Percentiles rank a stretch among this genome's conserved stretches.
Evolutionary conservation across 2,888 invertebrate species (phyloP).

Genomic region (Nomada ruficornis): DNA sequence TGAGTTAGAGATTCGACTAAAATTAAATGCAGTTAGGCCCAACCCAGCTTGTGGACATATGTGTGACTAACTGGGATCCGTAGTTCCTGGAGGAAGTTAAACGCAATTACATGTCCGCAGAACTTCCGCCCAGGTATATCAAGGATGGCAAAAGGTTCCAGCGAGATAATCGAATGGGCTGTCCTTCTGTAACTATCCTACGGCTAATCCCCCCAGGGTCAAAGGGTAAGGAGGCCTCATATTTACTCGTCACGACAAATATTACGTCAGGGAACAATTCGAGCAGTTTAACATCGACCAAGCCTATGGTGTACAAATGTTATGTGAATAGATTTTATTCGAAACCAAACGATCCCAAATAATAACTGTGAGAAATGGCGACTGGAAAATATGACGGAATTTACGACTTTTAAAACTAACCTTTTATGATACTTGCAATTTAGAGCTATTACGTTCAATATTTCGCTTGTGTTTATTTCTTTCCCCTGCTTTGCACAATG

Average conservation of each 20-base stretch:
- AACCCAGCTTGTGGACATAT: slow-evolving; percentile 11
- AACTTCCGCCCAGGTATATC: slow-evolving; percentile 69
- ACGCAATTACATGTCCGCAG: slow-evolving; percentile 55
- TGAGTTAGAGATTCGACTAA: slow-evolving; percentile 25
- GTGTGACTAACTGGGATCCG: slow-evolving; percentile 27
- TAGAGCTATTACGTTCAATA: no score
- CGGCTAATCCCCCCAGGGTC: slow-evolving; percentile 43
- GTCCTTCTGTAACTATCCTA: slow-evolving; percentile 81
- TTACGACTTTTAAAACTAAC: no score
- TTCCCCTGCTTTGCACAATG: no score
- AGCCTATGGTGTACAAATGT: background rate
- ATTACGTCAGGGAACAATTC: background rate
- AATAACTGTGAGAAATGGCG: background rate
- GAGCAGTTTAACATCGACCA: background rate
- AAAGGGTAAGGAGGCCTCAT: slow-evolving; percentile 3
- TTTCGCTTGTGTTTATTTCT: no score
- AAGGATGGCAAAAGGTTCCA: slow-evolving; percentile 82
- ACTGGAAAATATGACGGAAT: no score
- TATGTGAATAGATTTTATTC: background rate
- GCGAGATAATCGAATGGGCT: slow-evolving; percentile 69
- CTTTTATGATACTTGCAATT: no score
- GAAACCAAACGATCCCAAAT: background rate
- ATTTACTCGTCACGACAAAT: slow-evolving; percentile 1
- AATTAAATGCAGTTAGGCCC: slow-evolving; percentile 33
- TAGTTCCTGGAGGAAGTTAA: slow-evolving; percentile 59